Conservation (phyloP, 2,888 invertebrate species). For the Anaspis maculata region DNA sequence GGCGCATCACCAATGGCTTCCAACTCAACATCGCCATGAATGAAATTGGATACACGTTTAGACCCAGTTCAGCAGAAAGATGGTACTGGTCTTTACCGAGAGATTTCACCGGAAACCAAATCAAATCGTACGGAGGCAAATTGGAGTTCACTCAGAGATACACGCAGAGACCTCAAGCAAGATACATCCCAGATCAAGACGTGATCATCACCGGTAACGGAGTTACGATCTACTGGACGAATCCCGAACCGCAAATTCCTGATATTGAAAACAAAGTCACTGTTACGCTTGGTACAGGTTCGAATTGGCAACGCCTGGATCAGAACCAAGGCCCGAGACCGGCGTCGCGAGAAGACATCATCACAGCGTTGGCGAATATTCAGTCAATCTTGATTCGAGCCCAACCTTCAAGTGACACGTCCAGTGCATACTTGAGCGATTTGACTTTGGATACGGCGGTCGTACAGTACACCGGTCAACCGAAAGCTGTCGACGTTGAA, state of each 20-base stretch:
- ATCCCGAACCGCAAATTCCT: conserved; percentile 49
- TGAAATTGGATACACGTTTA: conserved; percentile 52
- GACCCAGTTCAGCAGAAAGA: conserved; percentile 42
- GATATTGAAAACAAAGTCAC: conserved; percentile 52
- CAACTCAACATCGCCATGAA: conserved; percentile 48
- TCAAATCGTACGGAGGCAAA: conserved; percentile 81
- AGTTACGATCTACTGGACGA: conserved; percentile 67
- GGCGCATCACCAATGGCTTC: conserved; percentile 44
- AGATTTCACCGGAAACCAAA: conserved; percentile 61
- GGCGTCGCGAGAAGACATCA: conserved; percentile 71
- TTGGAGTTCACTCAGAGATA: conserved; percentile 68
- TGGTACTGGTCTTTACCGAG: conserved; percentile 72
- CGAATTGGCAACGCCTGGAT: conserved; percentile 55
- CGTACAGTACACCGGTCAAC: conserved; percentile 49
- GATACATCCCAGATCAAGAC: conserved; percentile 61
- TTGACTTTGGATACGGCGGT: conserved; percentile 81
- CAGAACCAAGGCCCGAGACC: conserved; percentile 46
- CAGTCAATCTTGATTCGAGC: conserved; percentile 79
- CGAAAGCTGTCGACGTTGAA: conserved; percentile 71
- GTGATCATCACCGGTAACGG: conserved; percentile 75
- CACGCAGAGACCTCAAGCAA: conserved; percentile 45
- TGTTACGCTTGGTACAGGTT: conserved; percentile 55
- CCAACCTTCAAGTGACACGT: conserved; percentile 57
- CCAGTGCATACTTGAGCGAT: conserved; percentile 65
- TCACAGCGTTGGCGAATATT: conserved; percentile 76